Evolutionary conservation across 2,888 invertebrate species (phyloP).

Genomic region (Nephrotoma appendiculata): DNA sequence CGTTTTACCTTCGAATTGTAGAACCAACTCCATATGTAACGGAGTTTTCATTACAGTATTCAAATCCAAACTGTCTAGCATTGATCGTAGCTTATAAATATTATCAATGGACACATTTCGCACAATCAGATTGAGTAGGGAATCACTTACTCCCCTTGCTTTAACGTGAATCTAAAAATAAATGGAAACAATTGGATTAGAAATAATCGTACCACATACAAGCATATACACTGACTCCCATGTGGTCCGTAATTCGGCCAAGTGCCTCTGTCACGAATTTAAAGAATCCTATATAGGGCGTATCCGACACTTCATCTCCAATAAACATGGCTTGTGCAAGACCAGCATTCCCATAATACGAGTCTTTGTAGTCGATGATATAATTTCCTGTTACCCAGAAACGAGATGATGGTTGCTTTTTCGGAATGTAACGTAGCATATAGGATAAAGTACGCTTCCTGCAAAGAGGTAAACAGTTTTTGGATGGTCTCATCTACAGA

Average conservation of each 20-base stretch:
- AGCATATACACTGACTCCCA: slow-evolving; percentile 28
- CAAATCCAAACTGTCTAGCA: slow-evolving; percentile 34
- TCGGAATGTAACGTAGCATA: slow-evolving; percentile 44
- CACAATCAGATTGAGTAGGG: slow-evolving; percentile 32
- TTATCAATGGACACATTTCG: slow-evolving; percentile 22
- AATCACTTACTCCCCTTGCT: slow-evolving; percentile 31
- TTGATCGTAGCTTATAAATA: slow-evolving; percentile 34
- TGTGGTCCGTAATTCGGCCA: slow-evolving; percentile 41
- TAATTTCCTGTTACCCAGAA: slow-evolving; percentile 59
- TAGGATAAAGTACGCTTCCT: slow-evolving; percentile 51
- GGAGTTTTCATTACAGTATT: slow-evolving; percentile 33
- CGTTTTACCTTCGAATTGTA: slow-evolving; percentile 50
- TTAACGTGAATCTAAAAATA: slow-evolving; percentile 44
- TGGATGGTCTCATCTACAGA: no score
- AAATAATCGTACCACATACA: not conserved
- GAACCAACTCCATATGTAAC: slow-evolving; percentile 49
- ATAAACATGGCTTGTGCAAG: slow-evolving; percentile 45
- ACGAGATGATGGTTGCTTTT: slow-evolving; percentile 37
- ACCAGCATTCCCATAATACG: slow-evolving; percentile 42
- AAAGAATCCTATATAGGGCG: slow-evolving; percentile 46
- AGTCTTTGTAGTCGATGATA: slow-evolving; percentile 52
- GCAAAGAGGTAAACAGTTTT: not conserved
- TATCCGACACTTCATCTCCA: slow-evolving; percentile 47
- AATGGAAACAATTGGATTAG: not conserved
- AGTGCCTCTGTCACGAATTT: slow-evolving; percentile 41